These are phyloP conservation scores for Pelecanoides urinatrix DNA, from an alignment of 2,113 vertebrate species.

Conservation along the genomic window DNA sequence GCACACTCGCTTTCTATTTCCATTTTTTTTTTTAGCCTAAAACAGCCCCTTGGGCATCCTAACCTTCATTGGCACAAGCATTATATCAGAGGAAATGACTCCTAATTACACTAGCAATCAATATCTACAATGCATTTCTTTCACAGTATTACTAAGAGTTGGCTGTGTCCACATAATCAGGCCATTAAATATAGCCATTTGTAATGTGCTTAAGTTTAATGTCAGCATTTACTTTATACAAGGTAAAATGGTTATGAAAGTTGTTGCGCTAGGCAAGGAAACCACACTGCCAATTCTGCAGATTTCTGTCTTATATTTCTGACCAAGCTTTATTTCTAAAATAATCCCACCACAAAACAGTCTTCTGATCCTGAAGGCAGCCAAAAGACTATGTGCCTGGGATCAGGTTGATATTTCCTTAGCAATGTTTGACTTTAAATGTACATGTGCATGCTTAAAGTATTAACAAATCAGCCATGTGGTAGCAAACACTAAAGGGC, in stretches of 20 bases:
- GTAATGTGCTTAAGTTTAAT: background rate
- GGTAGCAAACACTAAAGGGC: background rate
- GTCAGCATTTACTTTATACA: background rate
- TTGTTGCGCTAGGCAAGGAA: background rate
- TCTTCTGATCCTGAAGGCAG: background rate
- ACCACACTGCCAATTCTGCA: no score
- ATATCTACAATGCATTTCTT: background rate
- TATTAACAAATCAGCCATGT: background rate
- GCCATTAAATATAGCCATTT: background rate
- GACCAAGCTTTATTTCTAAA: background rate
- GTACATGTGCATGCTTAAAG: background rate
- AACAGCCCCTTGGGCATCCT: slow-evolving; percentile 45
- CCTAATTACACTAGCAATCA: slow-evolving; percentile 11
- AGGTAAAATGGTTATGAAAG: background rate
- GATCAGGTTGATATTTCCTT: background rate
- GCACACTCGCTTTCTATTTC: background rate
- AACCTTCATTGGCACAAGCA: background rate
- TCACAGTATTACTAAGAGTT: background rate
- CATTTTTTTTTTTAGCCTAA: background rate
- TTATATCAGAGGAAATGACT: background rate
- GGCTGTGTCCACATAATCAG: background rate
- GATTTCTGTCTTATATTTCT: background rate
- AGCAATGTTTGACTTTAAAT: background rate
- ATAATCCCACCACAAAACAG: background rate
- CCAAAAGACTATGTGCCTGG: background rate